Percentiles rank a stretch among this genome's conserved stretches.
Evolutionary conservation across 2,113 vertebrate species (phyloP).

Genomic region (Rhynchomys soricoides): DNA sequence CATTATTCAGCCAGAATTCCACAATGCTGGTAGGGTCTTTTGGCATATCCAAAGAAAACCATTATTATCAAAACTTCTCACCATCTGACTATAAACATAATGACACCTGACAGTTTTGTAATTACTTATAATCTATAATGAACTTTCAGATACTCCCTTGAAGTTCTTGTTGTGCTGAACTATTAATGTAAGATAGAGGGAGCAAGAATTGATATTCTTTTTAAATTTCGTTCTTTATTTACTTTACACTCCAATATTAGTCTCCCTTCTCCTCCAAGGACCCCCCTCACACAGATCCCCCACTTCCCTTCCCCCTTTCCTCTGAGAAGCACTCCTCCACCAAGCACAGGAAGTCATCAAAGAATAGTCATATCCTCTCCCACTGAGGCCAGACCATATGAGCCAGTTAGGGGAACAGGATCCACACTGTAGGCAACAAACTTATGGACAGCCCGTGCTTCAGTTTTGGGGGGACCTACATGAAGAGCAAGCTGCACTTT

Average conservation of each 20-base stretch:
- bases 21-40: neutral
- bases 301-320: no score
- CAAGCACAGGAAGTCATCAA: no score
- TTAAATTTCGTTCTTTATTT: neutral
- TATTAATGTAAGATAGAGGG: neutral
- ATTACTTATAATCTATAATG: neutral
- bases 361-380: no score
- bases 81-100: neutral
- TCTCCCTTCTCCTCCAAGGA: no score
- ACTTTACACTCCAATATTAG: neutral
- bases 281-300: no score
- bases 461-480: no score
- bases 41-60: neutral
- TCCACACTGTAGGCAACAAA: no score
- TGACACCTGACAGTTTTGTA: neutral
- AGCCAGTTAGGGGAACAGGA: no score
- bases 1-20: neutral
- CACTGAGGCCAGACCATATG: no score
- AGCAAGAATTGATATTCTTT: neutral
- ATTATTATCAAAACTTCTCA: slow-evolving; percentile 3
- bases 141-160: neutral
- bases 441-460: no score
- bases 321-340: no score
- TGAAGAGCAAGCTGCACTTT: no score
- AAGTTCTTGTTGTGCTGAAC: neutral